Percentiles rank a stretch among this genome's conserved stretches.
These are phyloP conservation scores for Tiliacea citrago DNA, from an alignment of 2,888 invertebrate genomes.

Conservation along the genomic window DNA sequence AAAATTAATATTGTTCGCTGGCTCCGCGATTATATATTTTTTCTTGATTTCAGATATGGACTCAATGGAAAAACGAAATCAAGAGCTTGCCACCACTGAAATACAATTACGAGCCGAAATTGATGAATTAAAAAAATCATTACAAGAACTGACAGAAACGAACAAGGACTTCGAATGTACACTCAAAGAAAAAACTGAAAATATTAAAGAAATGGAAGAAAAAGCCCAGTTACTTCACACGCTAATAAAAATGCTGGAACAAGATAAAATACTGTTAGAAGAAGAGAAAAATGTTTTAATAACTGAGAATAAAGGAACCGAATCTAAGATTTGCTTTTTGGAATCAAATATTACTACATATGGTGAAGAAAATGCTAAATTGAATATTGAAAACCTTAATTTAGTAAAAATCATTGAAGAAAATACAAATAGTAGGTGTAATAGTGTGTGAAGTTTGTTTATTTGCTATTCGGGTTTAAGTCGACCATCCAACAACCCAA, in stretches of 20 bases:
- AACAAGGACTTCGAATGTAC: slow-evolving; percentile 69
- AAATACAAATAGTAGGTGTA: slow-evolving; percentile 73
- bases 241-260: slow-evolving; percentile 66
- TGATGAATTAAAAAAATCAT: slow-evolving; percentile 58
- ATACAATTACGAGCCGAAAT: slow-evolving; percentile 50
- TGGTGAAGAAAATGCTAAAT: slow-evolving; percentile 52
- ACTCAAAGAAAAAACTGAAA: slow-evolving; percentile 68
- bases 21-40: neutral
- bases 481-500: neutral
- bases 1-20: neutral
- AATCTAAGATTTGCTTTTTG: slow-evolving; percentile 30
- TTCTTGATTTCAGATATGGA: slow-evolving; percentile 69
- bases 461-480: neutral
- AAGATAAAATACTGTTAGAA: slow-evolving; percentile 69
- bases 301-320: slow-evolving; percentile 7
- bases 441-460: neutral
- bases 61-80: slow-evolving; percentile 64
- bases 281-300: slow-evolving; percentile 53
- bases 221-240: slow-evolving; percentile 66
- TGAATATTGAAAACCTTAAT: slow-evolving; percentile 65
- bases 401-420: slow-evolving; percentile 68
- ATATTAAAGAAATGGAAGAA: slow-evolving; percentile 69
- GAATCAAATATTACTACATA: slow-evolving; percentile 31
- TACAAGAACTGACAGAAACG: slow-evolving; percentile 61
- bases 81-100: slow-evolving; percentile 37